Conservation (phyloP, 2,888 invertebrate genomes). For the Cryptus viduatorius region DNA sequence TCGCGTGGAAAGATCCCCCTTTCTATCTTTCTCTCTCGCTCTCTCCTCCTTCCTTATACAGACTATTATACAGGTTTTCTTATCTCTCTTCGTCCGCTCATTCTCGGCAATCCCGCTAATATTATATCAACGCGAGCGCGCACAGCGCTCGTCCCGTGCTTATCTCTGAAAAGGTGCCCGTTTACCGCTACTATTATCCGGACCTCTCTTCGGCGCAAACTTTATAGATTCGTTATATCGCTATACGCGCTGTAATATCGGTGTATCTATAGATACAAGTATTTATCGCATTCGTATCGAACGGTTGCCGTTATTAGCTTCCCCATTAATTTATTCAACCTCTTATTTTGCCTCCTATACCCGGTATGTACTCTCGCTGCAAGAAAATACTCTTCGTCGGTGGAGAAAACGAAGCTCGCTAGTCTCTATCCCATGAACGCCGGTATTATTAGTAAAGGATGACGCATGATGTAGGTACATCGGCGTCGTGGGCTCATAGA, state of each 20-base stretch:
- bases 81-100: constrained; percentile 41
- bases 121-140: constrained; percentile 69
- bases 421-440: neutral
- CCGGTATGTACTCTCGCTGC: constrained; percentile 23
- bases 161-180: constrained; percentile 67
- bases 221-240: constrained; percentile 67
- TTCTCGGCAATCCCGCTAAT: constrained; percentile 73
- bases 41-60: constrained; percentile 57
- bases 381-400: constrained; percentile 56
- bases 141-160: constrained; percentile 50
- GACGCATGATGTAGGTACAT: constrained; percentile 58
- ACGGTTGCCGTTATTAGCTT: constrained; percentile 68
- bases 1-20: constrained; percentile 59
- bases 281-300: constrained; percentile 67
- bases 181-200: constrained; percentile 67
- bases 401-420: constrained; percentile 15
- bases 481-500: constrained; percentile 51
- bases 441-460: constrained; percentile 57
- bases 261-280: constrained; percentile 35
- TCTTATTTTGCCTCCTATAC: constrained; percentile 47
- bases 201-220: constrained; percentile 31
- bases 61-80: constrained; percentile 61
- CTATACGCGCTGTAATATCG: constrained; percentile 13
- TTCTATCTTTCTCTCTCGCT: constrained; percentile 49
- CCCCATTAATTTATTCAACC: constrained; percentile 66